These are phyloP conservation scores for Champsocephalus gunnari DNA, from an alignment of 2,797 vertebrate species.

Conservation along the genomic window DNA sequence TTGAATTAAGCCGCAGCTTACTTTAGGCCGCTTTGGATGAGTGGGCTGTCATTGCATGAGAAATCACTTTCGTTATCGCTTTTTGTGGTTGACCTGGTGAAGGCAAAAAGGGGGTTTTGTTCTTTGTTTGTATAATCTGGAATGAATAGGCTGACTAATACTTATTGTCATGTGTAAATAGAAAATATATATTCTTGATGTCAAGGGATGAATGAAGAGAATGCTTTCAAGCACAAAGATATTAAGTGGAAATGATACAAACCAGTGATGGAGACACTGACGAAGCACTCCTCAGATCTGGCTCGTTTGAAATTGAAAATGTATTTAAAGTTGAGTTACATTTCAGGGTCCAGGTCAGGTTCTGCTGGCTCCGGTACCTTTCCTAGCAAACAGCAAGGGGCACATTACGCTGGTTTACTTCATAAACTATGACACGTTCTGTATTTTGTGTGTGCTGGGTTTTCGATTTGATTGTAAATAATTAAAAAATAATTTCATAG, in stretches of 20 bases:
- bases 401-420: background rate
- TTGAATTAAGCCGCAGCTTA: slow-evolving; percentile 38
- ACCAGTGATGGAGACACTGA: slow-evolving; percentile 27
- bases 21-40: slow-evolving; percentile 38
- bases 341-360: slow-evolving; percentile 2
- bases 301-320: slow-evolving; percentile 15
- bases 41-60: slow-evolving; percentile 48
- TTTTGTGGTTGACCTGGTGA: slow-evolving; percentile 48
- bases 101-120: slow-evolving; percentile 20
- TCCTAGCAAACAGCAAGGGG: slow-evolving; percentile 12
- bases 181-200: slow-evolving; percentile 40
- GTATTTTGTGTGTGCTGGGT: background rate
- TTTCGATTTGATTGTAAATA: slow-evolving; percentile 18
- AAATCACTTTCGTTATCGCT: slow-evolving; percentile 54
- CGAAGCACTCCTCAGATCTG: slow-evolving; percentile 21
- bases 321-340: background rate
- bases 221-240: slow-evolving; percentile 29
- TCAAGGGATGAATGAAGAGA: slow-evolving; percentile 36
- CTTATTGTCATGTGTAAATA: slow-evolving; percentile 44
- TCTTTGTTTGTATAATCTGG: slow-evolving; percentile 54
- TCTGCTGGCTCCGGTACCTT: slow-evolving; percentile 17
- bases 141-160: slow-evolving; percentile 48
- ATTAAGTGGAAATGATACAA: slow-evolving; percentile 35
- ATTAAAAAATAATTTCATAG: background rate
- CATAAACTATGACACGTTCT: background rate